A percentile compares a stretch with the other conserved stretches of the same genome.
Conservation (phyloP, 2,113 vertebrate genomes). For the Brienomyrus longianalis region DNA sequence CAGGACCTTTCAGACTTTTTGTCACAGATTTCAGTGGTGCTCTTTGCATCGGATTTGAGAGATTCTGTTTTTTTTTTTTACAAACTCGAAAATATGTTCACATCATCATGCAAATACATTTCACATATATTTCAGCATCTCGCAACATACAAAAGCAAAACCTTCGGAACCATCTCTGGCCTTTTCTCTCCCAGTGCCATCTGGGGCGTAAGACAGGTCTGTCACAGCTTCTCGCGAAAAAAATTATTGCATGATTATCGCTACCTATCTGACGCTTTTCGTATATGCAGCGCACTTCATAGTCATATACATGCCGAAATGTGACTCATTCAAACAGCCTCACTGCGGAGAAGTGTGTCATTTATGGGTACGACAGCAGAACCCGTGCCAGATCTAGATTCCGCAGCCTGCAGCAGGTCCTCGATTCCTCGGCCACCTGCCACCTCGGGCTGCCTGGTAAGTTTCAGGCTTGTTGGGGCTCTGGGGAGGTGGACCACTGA, state of each 20-base stretch:
- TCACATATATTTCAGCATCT: background rate
- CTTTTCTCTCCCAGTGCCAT: background rate
- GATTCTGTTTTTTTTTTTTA: background rate
- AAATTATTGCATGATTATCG: background rate
- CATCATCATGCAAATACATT: background rate
- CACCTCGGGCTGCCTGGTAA: background rate
- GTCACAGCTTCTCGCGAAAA: background rate
- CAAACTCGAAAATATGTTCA: background rate
- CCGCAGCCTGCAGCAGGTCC: background rate
- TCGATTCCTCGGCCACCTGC: background rate
- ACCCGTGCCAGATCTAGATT: background rate
- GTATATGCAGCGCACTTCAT: background rate
- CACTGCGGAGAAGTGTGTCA: background rate
- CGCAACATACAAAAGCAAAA: background rate
- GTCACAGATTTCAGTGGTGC: background rate
- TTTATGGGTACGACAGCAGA: background rate
- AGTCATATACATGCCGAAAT: background rate
- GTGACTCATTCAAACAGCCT: background rate
- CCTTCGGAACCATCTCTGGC: background rate
- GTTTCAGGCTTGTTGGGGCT: conserved; percentile 22
- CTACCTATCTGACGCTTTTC: background rate
- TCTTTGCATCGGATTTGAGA: background rate
- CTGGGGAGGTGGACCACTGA: conserved; percentile 48
- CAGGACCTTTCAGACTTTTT: background rate
- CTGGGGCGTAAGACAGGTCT: background rate